Percentiles rank a stretch among this genome's conserved stretches.
Conservation (phyloP, 2,797 vertebrate genomes). For the Mycteria americana region DNA sequence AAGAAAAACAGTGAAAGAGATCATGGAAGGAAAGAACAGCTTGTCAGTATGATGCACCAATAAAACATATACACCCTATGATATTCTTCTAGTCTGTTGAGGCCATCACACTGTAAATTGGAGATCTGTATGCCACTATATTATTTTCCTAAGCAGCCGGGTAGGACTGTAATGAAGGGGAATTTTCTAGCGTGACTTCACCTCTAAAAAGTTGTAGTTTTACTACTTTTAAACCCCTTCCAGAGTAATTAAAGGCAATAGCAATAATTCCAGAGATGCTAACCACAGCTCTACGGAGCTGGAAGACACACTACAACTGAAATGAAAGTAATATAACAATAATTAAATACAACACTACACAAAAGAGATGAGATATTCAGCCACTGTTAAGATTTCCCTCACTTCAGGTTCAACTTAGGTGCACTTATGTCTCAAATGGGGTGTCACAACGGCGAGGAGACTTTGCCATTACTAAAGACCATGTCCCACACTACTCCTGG, state of each 20-base stretch:
- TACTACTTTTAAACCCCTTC: not conserved
- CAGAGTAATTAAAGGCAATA: not conserved
- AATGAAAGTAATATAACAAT: not conserved
- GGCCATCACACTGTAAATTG: not conserved
- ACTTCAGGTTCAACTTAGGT: not conserved
- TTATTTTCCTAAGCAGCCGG: not conserved
- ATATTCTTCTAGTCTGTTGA: not conserved
- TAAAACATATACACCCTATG: not conserved
- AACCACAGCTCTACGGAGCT: not conserved
- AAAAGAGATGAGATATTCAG: not conserved
- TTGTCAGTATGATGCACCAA: not conserved
- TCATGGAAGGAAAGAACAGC: not conserved
- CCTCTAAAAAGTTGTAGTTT: not conserved
- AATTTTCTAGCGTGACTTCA: not conserved
- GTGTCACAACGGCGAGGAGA: not conserved
- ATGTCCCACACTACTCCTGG: not conserved
- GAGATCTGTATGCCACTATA: not conserved
- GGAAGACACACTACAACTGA: not conserved
- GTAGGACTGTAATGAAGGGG: not conserved
- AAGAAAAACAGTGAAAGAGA: not conserved
- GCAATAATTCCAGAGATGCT: not conserved
- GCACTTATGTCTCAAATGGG: not conserved
- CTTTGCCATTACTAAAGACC: not conserved
- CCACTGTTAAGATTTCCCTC: not conserved
- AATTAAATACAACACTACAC: not conserved